These are phyloP conservation scores for Latrodectus elegans DNA, from an alignment of 2,888 invertebrate genomes.

Conservation along the genomic window DNA sequence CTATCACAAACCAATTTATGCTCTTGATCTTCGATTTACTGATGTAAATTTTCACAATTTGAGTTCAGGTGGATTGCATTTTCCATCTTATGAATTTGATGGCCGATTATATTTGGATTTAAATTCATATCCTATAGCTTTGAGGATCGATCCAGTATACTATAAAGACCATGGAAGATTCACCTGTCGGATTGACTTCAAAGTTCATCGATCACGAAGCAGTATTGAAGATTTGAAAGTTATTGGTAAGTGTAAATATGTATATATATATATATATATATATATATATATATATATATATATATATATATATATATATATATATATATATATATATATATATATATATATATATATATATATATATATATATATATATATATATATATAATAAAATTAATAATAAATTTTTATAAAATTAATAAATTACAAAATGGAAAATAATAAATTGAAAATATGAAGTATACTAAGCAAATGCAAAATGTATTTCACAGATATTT, in stretches of 20 bases:
- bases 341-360: no score
- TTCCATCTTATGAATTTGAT: slow-evolving; percentile 50
- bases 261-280: no score
- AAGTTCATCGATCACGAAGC: slow-evolving; percentile 12
- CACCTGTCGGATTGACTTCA: slow-evolving; percentile 48
- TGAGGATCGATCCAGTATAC: slow-evolving; percentile 53
- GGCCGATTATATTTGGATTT: slow-evolving; percentile 53
- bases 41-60: background rate
- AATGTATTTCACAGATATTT: no score
- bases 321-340: no score
- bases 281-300: no score
- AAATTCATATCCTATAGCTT: slow-evolving; percentile 6
- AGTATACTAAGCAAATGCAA: no score
- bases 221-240: slow-evolving; percentile 24
- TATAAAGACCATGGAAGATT: slow-evolving; percentile 32
- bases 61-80: slow-evolving; percentile 24
- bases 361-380: no score
- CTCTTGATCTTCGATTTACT: slow-evolving; percentile 36
- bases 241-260: slow-evolving; percentile 18
- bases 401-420: no score
- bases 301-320: no score
- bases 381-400: no score
- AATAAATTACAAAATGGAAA: no score
- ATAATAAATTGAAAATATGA: no score
- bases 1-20: slow-evolving; percentile 44